Conservation (phyloP, 2,888 invertebrate species). For the Cantharis nigra region DNA sequence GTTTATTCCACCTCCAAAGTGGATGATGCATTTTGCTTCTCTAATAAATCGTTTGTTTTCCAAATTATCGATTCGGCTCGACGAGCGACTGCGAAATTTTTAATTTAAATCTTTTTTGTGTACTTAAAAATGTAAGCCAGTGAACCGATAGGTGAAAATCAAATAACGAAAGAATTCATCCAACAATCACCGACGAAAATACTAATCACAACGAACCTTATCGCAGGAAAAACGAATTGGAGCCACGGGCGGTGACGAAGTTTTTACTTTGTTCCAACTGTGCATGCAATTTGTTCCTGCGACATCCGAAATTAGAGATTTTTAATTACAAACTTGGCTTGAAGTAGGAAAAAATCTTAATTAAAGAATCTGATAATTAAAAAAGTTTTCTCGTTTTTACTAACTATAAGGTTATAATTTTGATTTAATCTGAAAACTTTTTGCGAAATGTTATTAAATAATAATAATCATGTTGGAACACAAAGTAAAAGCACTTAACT, state of each 20-base stretch:
- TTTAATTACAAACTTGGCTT: conserved; percentile 30
- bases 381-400: conserved; percentile 19
- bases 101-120: neutral
- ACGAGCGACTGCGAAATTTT: neutral
- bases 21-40: neutral
- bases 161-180: conserved; percentile 20
- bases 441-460: conserved; percentile 24
- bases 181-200: conserved; percentile 13
- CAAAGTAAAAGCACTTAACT: conserved; percentile 28
- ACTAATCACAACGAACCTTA: conserved; percentile 29
- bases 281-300: conserved; percentile 27
- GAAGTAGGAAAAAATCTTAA: conserved; percentile 27
- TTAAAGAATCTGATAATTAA: conserved; percentile 34
- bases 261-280: conserved; percentile 14
- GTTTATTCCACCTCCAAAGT: conserved; percentile 23
- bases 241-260: conserved; percentile 12
- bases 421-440: conserved; percentile 23
- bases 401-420: conserved; percentile 22
- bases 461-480: conserved; percentile 12
- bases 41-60: neutral
- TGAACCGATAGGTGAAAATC: conserved; percentile 23
- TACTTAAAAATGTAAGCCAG: conserved; percentile 18
- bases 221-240: conserved; percentile 8
- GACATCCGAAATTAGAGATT: conserved; percentile 32
- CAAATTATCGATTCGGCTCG: neutral